Conservation (phyloP, 2,797 vertebrate genomes). For the Gymnocypris eckloni region DNA sequence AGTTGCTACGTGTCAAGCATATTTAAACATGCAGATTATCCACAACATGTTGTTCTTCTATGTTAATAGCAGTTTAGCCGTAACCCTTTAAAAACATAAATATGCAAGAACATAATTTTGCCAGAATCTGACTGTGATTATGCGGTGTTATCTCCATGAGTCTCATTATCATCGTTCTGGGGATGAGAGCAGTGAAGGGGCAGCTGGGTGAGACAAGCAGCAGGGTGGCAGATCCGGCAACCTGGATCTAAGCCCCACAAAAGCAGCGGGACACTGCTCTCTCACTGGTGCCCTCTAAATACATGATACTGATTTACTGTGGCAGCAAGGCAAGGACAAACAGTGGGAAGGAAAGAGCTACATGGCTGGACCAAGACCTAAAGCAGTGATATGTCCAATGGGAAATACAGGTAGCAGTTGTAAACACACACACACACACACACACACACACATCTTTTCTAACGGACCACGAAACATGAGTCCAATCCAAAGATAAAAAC, state of each 20-base stretch:
- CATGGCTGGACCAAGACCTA: constrained; percentile 4
- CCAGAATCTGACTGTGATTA: constrained; percentile 44
- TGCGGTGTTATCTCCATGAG: constrained; percentile 32
- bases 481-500: neutral
- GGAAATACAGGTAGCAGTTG: neutral
- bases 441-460: neutral
- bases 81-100: constrained; percentile 45
- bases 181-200: constrained; percentile 10
- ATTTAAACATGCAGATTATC: constrained; percentile 54
- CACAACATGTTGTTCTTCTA: constrained; percentile 29
- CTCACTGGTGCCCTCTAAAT: constrained; percentile 40
- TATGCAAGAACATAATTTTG: constrained; percentile 39
- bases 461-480: neutral
- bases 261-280: constrained; percentile 36
- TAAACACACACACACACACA: constrained; percentile 12
- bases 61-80: constrained; percentile 37
- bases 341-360: constrained; percentile 4
- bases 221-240: constrained; percentile 36
- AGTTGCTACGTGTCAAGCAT: constrained; percentile 5
- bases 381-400: constrained; percentile 7
- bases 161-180: constrained; percentile 34
- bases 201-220: constrained; percentile 36
- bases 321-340: constrained; percentile 38
- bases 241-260: constrained; percentile 35
- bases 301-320: constrained; percentile 36